Evolutionary conservation across 2,888 invertebrate genomes (phyloP).

Genomic region (Polyploca ridens): DNA sequence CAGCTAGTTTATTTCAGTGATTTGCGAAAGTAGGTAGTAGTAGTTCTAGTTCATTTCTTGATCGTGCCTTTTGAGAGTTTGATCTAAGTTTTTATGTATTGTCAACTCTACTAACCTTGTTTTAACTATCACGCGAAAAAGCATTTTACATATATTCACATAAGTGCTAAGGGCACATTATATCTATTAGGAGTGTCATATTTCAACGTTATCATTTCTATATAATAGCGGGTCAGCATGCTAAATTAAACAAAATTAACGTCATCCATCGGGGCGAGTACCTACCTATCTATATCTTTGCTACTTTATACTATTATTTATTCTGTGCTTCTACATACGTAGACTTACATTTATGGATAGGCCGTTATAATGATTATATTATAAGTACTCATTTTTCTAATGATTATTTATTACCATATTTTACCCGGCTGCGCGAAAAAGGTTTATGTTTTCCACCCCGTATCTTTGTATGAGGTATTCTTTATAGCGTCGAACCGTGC

Average conservation of each 20-base stretch:
- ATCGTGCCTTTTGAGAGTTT: not conserved
- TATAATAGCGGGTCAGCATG: slow-evolving; percentile 17
- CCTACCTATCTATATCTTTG: not conserved
- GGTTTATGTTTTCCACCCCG: no score
- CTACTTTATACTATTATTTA: not conserved
- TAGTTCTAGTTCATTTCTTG: no score
- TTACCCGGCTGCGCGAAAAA: no score
- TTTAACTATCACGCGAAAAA: not conserved
- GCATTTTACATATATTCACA: not conserved
- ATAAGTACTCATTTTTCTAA: no score
- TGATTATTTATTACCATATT: no score
- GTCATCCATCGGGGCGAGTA: slow-evolving; percentile 20
- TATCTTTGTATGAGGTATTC: no score
- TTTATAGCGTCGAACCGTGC: no score
- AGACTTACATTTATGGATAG: no score
- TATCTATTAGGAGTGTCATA: slow-evolving; percentile 15
- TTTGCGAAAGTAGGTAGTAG: no score
- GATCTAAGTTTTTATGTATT: not conserved
- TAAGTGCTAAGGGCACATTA: not conserved
- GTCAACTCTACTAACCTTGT: not conserved
- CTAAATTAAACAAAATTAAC: slow-evolving; percentile 31
- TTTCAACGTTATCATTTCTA: slow-evolving; percentile 21
- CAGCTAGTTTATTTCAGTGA: no score
- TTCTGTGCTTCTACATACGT: no score
- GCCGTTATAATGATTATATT: no score